Evolutionary conservation across 2,888 invertebrate species (phyloP).

Genomic region (Thereva unica): DNA sequence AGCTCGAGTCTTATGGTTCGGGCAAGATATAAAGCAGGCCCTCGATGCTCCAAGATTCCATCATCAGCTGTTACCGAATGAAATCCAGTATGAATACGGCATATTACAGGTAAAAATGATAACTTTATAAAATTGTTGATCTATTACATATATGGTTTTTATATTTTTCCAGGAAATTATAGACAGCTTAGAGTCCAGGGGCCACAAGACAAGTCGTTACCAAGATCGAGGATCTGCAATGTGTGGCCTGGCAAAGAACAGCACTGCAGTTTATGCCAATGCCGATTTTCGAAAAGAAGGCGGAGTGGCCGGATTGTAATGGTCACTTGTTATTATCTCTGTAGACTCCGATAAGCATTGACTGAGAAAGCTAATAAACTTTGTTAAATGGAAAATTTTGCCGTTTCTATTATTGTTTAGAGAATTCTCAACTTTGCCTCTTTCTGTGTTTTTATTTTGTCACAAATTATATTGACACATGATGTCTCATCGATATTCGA

Average conservation of each 20-base stretch:
- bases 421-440: too few relatives aligned
- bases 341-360: neutral
- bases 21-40: slow-evolving; percentile 68
- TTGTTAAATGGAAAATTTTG: slow-evolving; percentile 7
- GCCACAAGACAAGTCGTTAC: slow-evolving; percentile 70
- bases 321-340: slow-evolving; percentile 46
- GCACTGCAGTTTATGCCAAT: slow-evolving; percentile 71
- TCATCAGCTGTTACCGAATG: slow-evolving; percentile 83
- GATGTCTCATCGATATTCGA: too few relatives aligned
- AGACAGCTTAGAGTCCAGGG: slow-evolving; percentile 66
- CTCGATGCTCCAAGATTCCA: slow-evolving; percentile 78
- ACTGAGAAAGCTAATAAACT: slow-evolving; percentile 18
- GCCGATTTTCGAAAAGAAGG: slow-evolving; percentile 83
- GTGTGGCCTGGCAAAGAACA: slow-evolving; percentile 68
- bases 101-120: slow-evolving; percentile 49
- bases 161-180: slow-evolving; percentile 63
- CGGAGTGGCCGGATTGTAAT: slow-evolving; percentile 71
- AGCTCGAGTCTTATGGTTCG: slow-evolving; percentile 67
- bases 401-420: too few relatives aligned
- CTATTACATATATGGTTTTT: neutral
- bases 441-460: too few relatives aligned
- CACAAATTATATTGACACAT: too few relatives aligned
- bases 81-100: slow-evolving; percentile 71
- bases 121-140: neutral
- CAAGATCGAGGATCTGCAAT: slow-evolving; percentile 70